phyloP scores from a whole-genome alignment of 2,797 vertebrate genomes.

The Hippocampus kuda region DNA sequence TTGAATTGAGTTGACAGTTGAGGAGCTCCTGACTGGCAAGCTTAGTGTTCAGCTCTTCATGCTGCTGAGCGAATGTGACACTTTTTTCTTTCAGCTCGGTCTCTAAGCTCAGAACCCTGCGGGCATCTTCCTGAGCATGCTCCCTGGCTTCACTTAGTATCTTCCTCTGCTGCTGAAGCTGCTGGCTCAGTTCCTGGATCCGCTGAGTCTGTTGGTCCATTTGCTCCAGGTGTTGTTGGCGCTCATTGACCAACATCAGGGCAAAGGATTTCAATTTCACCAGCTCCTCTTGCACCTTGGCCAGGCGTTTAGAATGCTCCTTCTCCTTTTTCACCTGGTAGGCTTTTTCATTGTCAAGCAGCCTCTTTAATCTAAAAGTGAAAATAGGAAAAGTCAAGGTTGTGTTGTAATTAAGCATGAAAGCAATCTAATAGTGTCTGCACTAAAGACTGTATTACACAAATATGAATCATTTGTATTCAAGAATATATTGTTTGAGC shows the following conservation, averaged over 20 bases:
- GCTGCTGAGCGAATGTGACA: slow-evolving; percentile 76
- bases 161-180: slow-evolving; percentile 82
- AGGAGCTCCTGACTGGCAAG: slow-evolving; percentile 77
- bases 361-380: slow-evolving; percentile 79
- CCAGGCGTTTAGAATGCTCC: slow-evolving; percentile 81
- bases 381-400: neutral
- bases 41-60: slow-evolving; percentile 88
- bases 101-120: slow-evolving; percentile 79
- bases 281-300: slow-evolving; percentile 84
- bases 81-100: slow-evolving; percentile 81
- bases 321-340: slow-evolving; percentile 90
- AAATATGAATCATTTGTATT: neutral
- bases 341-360: slow-evolving; percentile 93
- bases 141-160: slow-evolving; percentile 70
- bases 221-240: slow-evolving; percentile 92
- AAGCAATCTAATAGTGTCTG: neutral
- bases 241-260: slow-evolving; percentile 96
- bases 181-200: slow-evolving; percentile 83
- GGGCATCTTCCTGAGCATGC: slow-evolving; percentile 78
- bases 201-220: slow-evolving; percentile 87
- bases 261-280: slow-evolving; percentile 95
- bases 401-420: neutral
- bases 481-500: neutral
- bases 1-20: slow-evolving; percentile 78
- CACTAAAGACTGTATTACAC: neutral